Base-by-base conservation (phyloP, 2,113 vertebrate genomes). In the Phalacrocorax aristotelis region DNA sequence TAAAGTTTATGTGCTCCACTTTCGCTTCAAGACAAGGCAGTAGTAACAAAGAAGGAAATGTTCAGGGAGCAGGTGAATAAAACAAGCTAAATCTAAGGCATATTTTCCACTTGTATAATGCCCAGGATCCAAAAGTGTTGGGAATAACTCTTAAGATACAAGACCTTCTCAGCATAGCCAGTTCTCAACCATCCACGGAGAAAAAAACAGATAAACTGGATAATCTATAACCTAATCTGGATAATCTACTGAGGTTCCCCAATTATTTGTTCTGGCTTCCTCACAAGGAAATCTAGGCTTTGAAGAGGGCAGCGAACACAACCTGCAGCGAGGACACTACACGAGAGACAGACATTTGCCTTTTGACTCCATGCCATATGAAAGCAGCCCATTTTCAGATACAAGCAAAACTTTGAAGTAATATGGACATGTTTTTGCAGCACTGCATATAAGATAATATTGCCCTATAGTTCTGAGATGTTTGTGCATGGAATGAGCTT, bases 61-160 rank as follows among this genome's bases (percentile, higher is more conserved):
- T n/a, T 38, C 0, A 2, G 8, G 5, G 9, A 6, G 2, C 17
- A 17, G 13, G 2, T 4, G 15, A 55, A 84, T 27, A 89, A 68
- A 74, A 16, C 13, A 51, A 66, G 26, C 7, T 32, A 70, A 81
- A 78, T 29, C 29, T 81, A 81, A 71, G 20, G 19, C 7, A 26
- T 21, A 81, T 46, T 10, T 44, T 81, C 15, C 32, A 87, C 5
- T 38, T 82, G 71, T 75, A 55, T 30, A 64, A 70, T 25, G 48
- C 6, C 9, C 11, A 27, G 10, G 14, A 38, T 60, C 23, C 44
- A 78, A n/a, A 75, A 65, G 3, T 16, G 10, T 10, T 81, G 14
- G 27, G 16, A 64, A 58, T 48, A 83, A 61, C 4, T 51, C 27
- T 42, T 52, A 55, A 80, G 27, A 55, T 7, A 30, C 10, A 64